Evolutionary conservation across 2,797 vertebrate genomes (phyloP).

Genomic region (Micromesistius poutassou): DNA sequence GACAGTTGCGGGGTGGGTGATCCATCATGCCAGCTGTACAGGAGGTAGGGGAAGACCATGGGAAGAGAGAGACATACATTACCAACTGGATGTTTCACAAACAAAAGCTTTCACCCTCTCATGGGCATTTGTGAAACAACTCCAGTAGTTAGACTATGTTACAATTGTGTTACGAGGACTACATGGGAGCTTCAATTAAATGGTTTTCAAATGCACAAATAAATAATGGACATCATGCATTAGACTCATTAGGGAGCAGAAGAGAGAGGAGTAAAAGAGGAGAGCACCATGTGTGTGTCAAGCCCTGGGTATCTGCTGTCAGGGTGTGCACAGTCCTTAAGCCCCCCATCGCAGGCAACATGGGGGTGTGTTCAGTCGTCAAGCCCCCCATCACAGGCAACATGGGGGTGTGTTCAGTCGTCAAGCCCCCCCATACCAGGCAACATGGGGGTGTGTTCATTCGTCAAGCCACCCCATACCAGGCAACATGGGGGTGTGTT

Average conservation of each 20-base stretch:
- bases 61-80: background rate
- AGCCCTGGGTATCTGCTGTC: no score
- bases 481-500: constrained; percentile 12
- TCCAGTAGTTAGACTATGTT: no score
- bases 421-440: no score
- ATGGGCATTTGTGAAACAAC: no score
- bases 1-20: background rate
- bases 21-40: background rate
- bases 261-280: no score
- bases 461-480: constrained; percentile 18
- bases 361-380: constrained; percentile 1
- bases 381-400: no score
- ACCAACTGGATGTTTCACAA: background rate
- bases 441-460: constrained; percentile 15
- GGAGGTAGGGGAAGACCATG: background rate
- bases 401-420: constrained; percentile 2
- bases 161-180: no score
- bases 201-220: no score
- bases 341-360: background rate
- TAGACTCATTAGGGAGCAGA: no score
- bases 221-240: no score
- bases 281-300: no score
- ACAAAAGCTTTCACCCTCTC: background rate
- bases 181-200: no score
- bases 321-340: constrained; percentile 1